Evolutionary conservation across 2,888 invertebrate genomes (phyloP).

Genomic region (Drepana falcataria): DNA sequence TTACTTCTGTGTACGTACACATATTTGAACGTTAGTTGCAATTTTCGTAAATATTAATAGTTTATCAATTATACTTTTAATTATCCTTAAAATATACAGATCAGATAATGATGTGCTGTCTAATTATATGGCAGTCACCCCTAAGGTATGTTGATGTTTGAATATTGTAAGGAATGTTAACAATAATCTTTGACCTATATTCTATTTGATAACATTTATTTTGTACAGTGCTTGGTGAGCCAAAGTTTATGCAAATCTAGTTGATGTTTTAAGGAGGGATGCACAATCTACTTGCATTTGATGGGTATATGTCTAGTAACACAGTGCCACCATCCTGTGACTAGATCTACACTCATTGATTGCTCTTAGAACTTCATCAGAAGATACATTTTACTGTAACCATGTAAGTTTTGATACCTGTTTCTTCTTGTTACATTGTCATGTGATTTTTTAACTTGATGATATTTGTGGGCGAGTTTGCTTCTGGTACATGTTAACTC

Average conservation of each 20-base stretch:
- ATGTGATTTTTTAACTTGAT: slow-evolving; percentile 55
- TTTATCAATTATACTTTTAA: slow-evolving; percentile 13
- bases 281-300: slow-evolving; percentile 39
- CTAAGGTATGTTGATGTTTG: slow-evolving; percentile 46
- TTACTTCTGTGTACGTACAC: too few species aligned
- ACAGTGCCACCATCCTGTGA: slow-evolving; percentile 82
- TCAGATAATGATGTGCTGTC: slow-evolving; percentile 66
- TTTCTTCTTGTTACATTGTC: too few species aligned
- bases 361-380: slow-evolving; percentile 43
- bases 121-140: slow-evolving; percentile 60
- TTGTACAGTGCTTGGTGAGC: slow-evolving; percentile 4
- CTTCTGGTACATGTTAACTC: slow-evolving; percentile 84
- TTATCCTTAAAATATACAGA: slow-evolving; percentile 46
- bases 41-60: background rate
- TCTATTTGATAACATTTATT: slow-evolving; percentile 4
- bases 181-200: background rate
- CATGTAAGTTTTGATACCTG: background rate
- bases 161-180: background rate
- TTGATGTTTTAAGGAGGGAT: slow-evolving; percentile 3
- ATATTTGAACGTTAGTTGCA: too few species aligned
- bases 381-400: background rate
- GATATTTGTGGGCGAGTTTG: slow-evolving; percentile 88
- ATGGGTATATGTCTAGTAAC: slow-evolving; percentile 87
- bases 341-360: slow-evolving; percentile 95
- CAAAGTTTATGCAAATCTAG: background rate